These are phyloP conservation scores for Cydia amplana DNA, from an alignment of 1,140 invertebrate genomes.

Conservation along the genomic window DNA sequence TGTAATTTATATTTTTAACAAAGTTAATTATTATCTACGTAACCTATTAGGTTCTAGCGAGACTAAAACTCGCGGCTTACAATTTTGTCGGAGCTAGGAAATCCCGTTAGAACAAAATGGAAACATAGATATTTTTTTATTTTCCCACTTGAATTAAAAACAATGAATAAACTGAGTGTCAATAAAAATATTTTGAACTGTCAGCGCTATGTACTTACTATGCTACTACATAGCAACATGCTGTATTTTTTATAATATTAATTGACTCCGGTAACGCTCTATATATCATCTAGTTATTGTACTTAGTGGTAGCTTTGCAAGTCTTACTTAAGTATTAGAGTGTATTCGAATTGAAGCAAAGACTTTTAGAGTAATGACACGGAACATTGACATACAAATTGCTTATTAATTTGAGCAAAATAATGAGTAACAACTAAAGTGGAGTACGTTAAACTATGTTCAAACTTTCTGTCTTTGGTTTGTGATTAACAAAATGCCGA, in stretches of 20 bases:
- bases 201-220: conserved; percentile 24
- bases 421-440: conserved; percentile 37
- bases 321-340: conserved; percentile 36
- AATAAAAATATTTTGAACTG: conserved; percentile 12
- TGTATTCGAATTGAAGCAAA: conserved; percentile 21
- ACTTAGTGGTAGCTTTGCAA: conserved; percentile 62
- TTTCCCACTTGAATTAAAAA: neutral
- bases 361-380: conserved; percentile 16
- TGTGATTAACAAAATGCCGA: conserved; percentile 22
- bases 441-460: conserved; percentile 15
- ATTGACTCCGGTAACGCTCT: conserved; percentile 67
- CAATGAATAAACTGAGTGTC: neutral
- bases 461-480: conserved; percentile 28
- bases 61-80: no score
- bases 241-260: conserved; percentile 39
- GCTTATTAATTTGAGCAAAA: conserved; percentile 64
- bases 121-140: neutral
- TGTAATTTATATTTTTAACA: no score
- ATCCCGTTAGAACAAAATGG: neutral
- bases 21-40: no score
- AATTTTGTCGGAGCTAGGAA: neutral
- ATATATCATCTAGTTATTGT: conserved; percentile 66
- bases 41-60: no score
- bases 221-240: conserved; percentile 11
- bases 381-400: conserved; percentile 49